Evolutionary conservation across 2,113 vertebrate genomes (phyloP), one percentile per base, ranked within the genome.

Genomic region (Lepus americanus): DNA sequence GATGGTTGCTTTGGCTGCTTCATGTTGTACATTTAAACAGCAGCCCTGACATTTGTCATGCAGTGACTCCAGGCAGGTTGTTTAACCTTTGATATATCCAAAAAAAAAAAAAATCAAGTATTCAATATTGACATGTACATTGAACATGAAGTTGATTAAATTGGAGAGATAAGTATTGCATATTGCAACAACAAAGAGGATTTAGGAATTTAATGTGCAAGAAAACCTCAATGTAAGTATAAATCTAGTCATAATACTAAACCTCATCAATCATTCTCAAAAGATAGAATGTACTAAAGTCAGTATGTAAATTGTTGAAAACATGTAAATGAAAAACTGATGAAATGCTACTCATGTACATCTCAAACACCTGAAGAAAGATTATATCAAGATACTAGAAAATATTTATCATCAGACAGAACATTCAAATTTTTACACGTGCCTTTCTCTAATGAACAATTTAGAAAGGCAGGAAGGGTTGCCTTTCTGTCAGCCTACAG

Each of bases 1-100:
- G 44, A 44, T 44, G 44, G 7, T 44, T 44, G 44, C 6, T 44
- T 44, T 44, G 44, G 44, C 44, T 44, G 44, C 44, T 44, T 44
- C 44, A 25, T 1, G 11, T 4, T 72, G 29, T 76, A 70, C 51
- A 69, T 66, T 82, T 79, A 64, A 89, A 92, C 49, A 67, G 6
- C n/a, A 64, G 27, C 77, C 23, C 69, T 87, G 39, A 72, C 25
- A 87, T 51, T 13, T 81, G 55, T 13, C 49, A 74, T 55, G 23
- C 55, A 67, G 73, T 70, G 9, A 76, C 55, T 74, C 16, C 69
- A 87, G 39, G 74, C 20, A 64, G 44, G n/a, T 36, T 93, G n/a
- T 83, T 70, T 89, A 89, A 74, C 66, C 59, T 92, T 49, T 87
- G 70, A 90, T 17, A 61, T 79, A 94, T 22, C 80, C 79, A n/a